Percentiles rank a stretch among this genome's conserved stretches.
phyloP scores from a whole-genome alignment of 2,113 vertebrate genomes.

The Pseudorectes ferrugineus region DNA sequence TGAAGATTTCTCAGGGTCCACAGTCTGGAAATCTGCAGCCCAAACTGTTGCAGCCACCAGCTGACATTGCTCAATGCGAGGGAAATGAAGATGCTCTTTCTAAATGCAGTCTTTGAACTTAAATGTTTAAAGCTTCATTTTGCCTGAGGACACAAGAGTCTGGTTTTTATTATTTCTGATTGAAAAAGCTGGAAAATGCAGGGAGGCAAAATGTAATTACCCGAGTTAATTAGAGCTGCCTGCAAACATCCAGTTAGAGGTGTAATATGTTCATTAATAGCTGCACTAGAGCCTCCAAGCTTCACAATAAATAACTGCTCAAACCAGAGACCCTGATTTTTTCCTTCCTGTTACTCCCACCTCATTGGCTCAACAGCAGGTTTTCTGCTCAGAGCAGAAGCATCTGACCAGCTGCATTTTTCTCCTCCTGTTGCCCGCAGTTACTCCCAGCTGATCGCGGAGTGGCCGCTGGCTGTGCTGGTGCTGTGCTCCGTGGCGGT shows the following conservation, averaged over 20 bases:
- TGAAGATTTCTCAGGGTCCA: background rate
- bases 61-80: background rate
- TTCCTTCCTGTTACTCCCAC: background rate
- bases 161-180: conserved; percentile 13
- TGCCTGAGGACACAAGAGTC: background rate
- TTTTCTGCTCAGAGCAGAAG: background rate
- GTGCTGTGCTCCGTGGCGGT: conserved; percentile 75
- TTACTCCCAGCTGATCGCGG: conserved; percentile 87
- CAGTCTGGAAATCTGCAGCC: background rate
- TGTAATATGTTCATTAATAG: background rate
- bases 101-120: background rate
- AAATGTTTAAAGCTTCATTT: conserved; percentile 40
- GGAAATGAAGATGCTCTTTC: background rate
- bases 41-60: background rate
- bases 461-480: conserved; percentile 82
- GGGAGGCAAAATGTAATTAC: conserved; percentile 31
- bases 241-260: background rate
- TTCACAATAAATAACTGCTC: background rate
- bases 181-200: conserved; percentile 13
- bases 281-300: background rate
- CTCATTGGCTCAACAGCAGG: background rate
- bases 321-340: background rate
- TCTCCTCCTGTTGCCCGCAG: conserved; percentile 69
- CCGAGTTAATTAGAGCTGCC: conserved; percentile 3
- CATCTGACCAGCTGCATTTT: background rate